These are phyloP conservation scores for Sebastes fasciatus DNA, from an alignment of 2,113 vertebrate species.

Conservation along the genomic window DNA sequence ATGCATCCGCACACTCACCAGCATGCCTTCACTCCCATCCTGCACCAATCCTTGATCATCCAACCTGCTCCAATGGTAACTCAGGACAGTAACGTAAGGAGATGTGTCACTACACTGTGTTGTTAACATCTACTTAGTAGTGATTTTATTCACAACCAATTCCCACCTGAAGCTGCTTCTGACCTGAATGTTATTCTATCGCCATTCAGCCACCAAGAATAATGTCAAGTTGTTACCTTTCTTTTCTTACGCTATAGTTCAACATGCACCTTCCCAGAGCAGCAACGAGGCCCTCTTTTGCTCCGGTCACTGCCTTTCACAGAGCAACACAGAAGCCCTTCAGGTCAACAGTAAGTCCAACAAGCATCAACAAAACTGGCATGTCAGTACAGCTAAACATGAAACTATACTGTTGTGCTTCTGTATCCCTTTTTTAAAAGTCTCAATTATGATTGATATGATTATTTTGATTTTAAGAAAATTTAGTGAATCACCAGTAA, in stretches of 20 bases:
- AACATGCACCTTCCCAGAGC: constrained; percentile 87
- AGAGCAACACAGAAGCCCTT: constrained; percentile 85
- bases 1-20: constrained; percentile 86
- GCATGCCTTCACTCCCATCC: constrained; percentile 87
- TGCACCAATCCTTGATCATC: constrained; percentile 55
- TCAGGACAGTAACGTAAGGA: constrained; percentile 64
- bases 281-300: constrained; percentile 83
- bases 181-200: not conserved
- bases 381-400: not conserved
- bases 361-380: not conserved
- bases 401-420: not conserved
- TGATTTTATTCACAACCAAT: not conserved
- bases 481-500: too few species aligned
- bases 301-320: constrained; percentile 88
- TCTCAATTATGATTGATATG: not conserved
- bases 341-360: constrained; percentile 87
- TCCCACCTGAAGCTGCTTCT: not conserved
- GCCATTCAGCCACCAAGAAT: not conserved
- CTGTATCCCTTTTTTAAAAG: not conserved
- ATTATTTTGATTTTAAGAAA: not conserved
- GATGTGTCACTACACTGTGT: not conserved
- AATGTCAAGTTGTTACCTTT: not conserved
- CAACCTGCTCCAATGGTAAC: constrained; percentile 64
- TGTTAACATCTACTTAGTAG: not conserved
- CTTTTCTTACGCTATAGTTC: constrained; percentile 79